These are phyloP conservation scores for Scalopus aquaticus DNA, from an alignment of 2,113 vertebrate genomes.

Conservation along the genomic window DNA sequence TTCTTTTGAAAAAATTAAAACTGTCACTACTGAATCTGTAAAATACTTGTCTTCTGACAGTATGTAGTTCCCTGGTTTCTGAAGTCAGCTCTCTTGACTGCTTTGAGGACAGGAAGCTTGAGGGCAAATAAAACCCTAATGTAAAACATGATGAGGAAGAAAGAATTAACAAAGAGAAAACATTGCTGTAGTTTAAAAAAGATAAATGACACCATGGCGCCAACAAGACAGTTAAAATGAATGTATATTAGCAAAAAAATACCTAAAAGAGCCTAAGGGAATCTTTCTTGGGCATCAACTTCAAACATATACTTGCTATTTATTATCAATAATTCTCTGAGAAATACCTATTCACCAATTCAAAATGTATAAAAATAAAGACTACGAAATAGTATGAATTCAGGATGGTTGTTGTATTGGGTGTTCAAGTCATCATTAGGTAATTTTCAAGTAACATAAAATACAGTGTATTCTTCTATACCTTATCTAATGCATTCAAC, in stretches of 20 bases:
- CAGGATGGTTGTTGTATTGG: slow-evolving; percentile 73
- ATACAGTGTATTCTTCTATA: background rate
- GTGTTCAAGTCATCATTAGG: background rate
- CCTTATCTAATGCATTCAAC: background rate
- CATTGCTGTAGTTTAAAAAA: slow-evolving; percentile 56
- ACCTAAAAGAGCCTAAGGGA: slow-evolving; percentile 17
- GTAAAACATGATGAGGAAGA: slow-evolving; percentile 46
- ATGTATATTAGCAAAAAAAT: slow-evolving; percentile 5
- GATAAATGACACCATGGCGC: slow-evolving; percentile 82
- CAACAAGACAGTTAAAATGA: slow-evolving; percentile 76
- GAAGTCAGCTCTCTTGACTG: slow-evolving; percentile 51
- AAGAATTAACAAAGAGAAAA: slow-evolving; percentile 56
- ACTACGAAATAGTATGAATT: slow-evolving; percentile 84
- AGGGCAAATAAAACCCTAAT: slow-evolving; percentile 55
- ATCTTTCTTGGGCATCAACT: slow-evolving; percentile 23
- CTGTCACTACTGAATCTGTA: slow-evolving; percentile 48
- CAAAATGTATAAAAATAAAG: slow-evolving; percentile 83
- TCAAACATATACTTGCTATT: slow-evolving; percentile 11
- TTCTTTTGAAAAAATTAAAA: slow-evolving; percentile 55
- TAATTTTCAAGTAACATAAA: slow-evolving; percentile 47
- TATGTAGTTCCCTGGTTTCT: slow-evolving; percentile 3
- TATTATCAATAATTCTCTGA: slow-evolving; percentile 67
- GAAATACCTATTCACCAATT: slow-evolving; percentile 80
- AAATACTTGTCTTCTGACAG: slow-evolving; percentile 28
- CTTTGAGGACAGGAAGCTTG: slow-evolving; percentile 18